Evolutionary conservation across 1,140 invertebrate genomes (phyloP).

Genomic region (Neodiprion fabricii): DNA sequence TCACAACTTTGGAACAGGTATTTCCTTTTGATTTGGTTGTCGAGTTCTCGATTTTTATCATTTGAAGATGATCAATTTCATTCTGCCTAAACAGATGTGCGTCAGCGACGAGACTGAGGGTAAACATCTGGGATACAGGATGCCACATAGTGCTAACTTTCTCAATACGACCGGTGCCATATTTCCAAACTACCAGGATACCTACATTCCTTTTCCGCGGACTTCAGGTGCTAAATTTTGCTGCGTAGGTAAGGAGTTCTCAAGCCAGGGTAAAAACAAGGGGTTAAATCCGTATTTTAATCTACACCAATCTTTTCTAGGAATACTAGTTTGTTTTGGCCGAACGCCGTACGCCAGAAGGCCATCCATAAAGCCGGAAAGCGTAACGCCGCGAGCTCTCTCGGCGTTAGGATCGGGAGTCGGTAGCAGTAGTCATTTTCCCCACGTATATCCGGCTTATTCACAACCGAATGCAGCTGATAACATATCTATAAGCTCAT

Average conservation of each 20-base stretch:
- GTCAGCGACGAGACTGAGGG: constrained; percentile 57
- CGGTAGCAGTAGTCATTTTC: constrained; percentile 54
- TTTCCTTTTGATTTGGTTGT: constrained; percentile 15
- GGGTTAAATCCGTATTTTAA: neutral
- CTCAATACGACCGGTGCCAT: constrained; percentile 48
- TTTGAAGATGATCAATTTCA: neutral
- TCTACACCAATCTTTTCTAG: constrained; percentile 43
- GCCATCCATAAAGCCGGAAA: constrained; percentile 71
- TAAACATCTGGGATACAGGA: constrained; percentile 48
- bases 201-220: constrained; percentile 92
- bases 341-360: constrained; percentile 77
- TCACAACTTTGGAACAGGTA: constrained; percentile 71
- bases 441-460: constrained; percentile 62
- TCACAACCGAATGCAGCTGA: constrained; percentile 55
- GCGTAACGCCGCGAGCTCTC: constrained; percentile 77
- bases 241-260: constrained; percentile 69
- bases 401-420: constrained; percentile 72
- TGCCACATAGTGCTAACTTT: constrained; percentile 57
- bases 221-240: constrained; percentile 94
- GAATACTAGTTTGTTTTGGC: constrained; percentile 84
- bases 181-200: constrained; percentile 67
- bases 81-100: constrained; percentile 44
- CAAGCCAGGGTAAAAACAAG: neutral
- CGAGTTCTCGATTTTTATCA: constrained; percentile 13
- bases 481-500: constrained; percentile 71